A percentile compares a stretch with the other conserved stretches of the same genome.
phyloP scores from a whole-genome alignment of 2,888 invertebrate genomes.

The Plagodis pulveraria region DNA sequence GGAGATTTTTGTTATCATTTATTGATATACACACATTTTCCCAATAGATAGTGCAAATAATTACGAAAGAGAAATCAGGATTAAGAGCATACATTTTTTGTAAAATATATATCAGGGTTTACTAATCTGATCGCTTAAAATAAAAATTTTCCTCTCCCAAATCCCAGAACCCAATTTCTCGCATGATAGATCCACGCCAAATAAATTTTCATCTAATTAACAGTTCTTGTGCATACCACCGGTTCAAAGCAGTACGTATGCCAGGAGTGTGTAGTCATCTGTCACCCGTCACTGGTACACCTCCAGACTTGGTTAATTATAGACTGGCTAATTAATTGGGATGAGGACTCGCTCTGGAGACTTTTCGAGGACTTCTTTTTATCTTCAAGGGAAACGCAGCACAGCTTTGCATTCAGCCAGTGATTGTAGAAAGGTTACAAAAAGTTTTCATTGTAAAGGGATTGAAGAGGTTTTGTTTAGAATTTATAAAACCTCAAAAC shows the following conservation, averaged over 20 bases:
- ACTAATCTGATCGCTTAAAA: not conserved
- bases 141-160: conserved; percentile 6
- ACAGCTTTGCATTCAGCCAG: not conserved
- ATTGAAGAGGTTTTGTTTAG: no score
- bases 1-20: not conserved
- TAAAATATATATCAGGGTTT: no score
- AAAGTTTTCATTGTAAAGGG: no score
- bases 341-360: conserved; percentile 28
- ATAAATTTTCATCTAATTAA: conserved; percentile 77
- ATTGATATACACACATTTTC: no score
- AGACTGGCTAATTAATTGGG: conserved; percentile 72
- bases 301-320: conserved; percentile 71
- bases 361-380: conserved; percentile 4
- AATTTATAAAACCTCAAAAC: no score
- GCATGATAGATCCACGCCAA: conserved; percentile 53
- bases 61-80: not conserved
- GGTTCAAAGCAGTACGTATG: conserved; percentile 66
- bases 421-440: no score
- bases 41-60: not conserved
- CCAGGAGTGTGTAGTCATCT: conserved; percentile 78
- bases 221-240: conserved; percentile 62
- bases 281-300: conserved; percentile 72
- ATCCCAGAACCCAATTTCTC: conserved; percentile 18
- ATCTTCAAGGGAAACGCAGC: not conserved
- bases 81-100: no score